A percentile compares a stretch with the other conserved stretches of the same genome.
Conservation (phyloP, 2,797 vertebrate genomes). For the Chaenodraco wilsoni region DNA sequence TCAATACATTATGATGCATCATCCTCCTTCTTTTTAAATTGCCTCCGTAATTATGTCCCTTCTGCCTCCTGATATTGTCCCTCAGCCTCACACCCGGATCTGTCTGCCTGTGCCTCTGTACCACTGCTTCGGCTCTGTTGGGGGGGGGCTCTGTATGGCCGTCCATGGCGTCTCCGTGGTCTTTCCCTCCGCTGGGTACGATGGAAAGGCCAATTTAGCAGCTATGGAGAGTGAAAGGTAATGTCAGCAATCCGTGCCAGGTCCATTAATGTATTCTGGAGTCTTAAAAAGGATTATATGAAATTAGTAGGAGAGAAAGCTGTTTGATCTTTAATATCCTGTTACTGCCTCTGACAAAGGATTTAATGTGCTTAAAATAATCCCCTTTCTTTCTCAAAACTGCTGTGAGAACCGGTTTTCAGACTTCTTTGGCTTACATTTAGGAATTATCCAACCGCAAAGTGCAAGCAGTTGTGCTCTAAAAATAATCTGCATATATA, state of each 20-base stretch:
- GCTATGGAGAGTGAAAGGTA: slow-evolving; percentile 90
- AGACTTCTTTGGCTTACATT: not conserved
- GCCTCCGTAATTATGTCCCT: too few species aligned
- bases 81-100: slow-evolving; percentile 73
- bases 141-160: slow-evolving; percentile 84
- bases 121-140: slow-evolving; percentile 93
- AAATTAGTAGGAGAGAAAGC: not conserved
- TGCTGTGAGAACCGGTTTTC: not conserved
- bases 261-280: not conserved
- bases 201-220: slow-evolving; percentile 83
- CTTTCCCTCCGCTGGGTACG: slow-evolving; percentile 85
- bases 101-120: slow-evolving; percentile 89
- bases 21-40: too few species aligned
- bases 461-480: not conserved
- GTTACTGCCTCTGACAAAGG: not conserved
- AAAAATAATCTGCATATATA: not conserved
- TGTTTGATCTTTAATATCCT: slow-evolving; percentile 1
- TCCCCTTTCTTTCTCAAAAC: not conserved
- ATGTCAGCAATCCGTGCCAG: slow-evolving; percentile 14
- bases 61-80: not conserved
- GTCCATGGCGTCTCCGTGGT: slow-evolving; percentile 84
- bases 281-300: not conserved
- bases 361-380: not conserved
- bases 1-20: too few species aligned
- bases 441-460: not conserved